These are phyloP conservation scores for Brenthis daphne DNA, from an alignment of 2,888 invertebrate species.

Conservation along the genomic window DNA sequence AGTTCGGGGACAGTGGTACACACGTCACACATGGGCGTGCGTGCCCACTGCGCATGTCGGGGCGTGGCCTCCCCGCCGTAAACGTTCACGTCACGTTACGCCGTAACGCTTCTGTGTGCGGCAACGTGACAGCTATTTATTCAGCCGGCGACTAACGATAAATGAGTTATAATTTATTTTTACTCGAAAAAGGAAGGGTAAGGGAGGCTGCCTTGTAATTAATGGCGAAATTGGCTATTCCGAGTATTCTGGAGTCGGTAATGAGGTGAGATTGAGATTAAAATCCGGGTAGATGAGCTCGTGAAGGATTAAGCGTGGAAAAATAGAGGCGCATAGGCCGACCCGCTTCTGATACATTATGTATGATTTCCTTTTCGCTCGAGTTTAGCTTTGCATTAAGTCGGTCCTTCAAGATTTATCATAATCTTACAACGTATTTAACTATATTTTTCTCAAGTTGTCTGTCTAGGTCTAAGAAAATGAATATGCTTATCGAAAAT, in stretches of 20 bases:
- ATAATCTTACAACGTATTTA: constrained; percentile 30
- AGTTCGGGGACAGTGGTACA: constrained; percentile 60
- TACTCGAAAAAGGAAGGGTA: constrained; percentile 78
- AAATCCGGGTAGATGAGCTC: constrained; percentile 76
- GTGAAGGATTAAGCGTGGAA: constrained; percentile 66
- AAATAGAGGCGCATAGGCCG: constrained; percentile 44
- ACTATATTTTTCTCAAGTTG: constrained; percentile 14
- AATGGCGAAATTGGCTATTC: constrained; percentile 81
- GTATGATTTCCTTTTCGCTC: constrained; percentile 44
- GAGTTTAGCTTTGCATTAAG: constrained; percentile 37
- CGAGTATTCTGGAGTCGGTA: constrained; percentile 77
- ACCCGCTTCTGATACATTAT: constrained; percentile 44
- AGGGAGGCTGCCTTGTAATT: constrained; percentile 69
- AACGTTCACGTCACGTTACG: constrained; percentile 62
- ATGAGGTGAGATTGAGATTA: constrained; percentile 81
- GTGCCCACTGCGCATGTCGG: constrained; percentile 68
- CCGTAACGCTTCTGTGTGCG: constrained; percentile 51
- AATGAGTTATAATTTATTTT: constrained; percentile 82
- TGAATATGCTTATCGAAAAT: neutral
- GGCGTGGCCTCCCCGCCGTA: constrained; percentile 66
- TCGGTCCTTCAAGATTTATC: constrained; percentile 30
- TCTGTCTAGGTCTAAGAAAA: constrained; percentile 5
- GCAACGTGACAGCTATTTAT: constrained; percentile 73
- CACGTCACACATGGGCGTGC: constrained; percentile 65
- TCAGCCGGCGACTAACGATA: constrained; percentile 68